phyloP scores from a whole-genome alignment of 92 coral and sea anemone genomes.

The Parazoanthus swiftii region DNA sequence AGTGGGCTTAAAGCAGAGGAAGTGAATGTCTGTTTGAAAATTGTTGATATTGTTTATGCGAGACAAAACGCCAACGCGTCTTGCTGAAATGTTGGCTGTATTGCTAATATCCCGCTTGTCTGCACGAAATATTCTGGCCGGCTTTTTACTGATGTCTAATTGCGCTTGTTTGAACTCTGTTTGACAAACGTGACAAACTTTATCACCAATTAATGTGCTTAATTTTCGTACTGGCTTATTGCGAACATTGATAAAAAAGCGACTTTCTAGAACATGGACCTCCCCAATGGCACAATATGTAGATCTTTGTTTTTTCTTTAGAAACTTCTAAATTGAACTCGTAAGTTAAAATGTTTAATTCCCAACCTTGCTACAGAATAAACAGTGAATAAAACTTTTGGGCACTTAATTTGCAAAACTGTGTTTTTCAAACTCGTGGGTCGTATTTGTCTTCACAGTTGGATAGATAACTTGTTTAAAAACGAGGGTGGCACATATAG shows the following conservation, averaged over 20 bases:
- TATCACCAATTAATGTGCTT: neutral
- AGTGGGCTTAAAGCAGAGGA: neutral
- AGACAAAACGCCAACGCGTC: conserved; percentile 21
- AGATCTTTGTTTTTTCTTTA: too few species aligned
- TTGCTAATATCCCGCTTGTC: neutral
- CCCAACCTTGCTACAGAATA: too few species aligned
- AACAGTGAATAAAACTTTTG: too few species aligned
- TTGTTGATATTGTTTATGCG: conserved; percentile 13
- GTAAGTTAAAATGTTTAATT: too few species aligned
- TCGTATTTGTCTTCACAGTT: neutral
- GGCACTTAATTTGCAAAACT: neutral
- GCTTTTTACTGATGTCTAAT: neutral
- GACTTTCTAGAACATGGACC: too few species aligned
- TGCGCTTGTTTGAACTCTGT: too few species aligned
- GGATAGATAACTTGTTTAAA: too few species aligned
- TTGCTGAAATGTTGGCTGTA: neutral
- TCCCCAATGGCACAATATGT: too few species aligned
- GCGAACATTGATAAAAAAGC: too few species aligned
- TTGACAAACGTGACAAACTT: neutral
- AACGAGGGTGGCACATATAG: too few species aligned
- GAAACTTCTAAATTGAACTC: too few species aligned
- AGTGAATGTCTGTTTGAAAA: conserved; percentile 13
- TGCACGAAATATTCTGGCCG: conserved; percentile 17
- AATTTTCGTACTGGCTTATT: too few species aligned
- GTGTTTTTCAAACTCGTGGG: neutral